Evolutionary conservation across 2,113 vertebrate genomes (phyloP), one percentile per base, ranked within the genome.

Genomic region (Clarias batrachus): DNA sequence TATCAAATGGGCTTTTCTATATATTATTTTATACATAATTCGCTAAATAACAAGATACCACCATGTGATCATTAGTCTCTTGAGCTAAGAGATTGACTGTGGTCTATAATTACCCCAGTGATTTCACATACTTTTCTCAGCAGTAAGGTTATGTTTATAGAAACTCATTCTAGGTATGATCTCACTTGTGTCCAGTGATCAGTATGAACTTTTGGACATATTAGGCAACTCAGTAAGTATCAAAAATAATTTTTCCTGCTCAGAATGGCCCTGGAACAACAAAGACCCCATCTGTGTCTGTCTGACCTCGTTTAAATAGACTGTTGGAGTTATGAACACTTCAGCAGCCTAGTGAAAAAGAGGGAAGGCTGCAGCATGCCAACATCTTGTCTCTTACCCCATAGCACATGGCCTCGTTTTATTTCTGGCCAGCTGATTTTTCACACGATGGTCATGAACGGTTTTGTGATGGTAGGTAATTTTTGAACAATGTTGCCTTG

Each of bases 111-210:
- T 91, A 88, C 87, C 85, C 85, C 77, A 85, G 82, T 79, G 87
- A 92, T 82, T 86, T 91, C 88, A 92, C 89, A 88, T 92, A 89
- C 92, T 92, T 91, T 90, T 63, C 77, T 91, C 82, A 87, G 87
- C 76, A 60, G 84, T 87, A 89, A 74, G 54, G 82, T 80, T 82
- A 25, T 11, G 81, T 92, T 93, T 90, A 89, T 65, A 78, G 33
- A 83, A 56, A 71, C 85, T 54, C 59, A 81, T 77, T 68, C 62
- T 81, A 37, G 66, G 57, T 87, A 82, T 81, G 84, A 86, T 56
- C 52, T 82, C 57, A 82, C 66, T 14, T n/a, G 16, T 68, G 3
- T 82, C 65, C 66, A 27, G 54, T 68, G 65, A 85, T 88, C 71
- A 87, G 78, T 83, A 73, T 66, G 25, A 33, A 57, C 52, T 86